These are phyloP conservation scores for Oncopodura yosiiana DNA, from an alignment of 1,140 invertebrate species.

Conservation along the genomic window DNA sequence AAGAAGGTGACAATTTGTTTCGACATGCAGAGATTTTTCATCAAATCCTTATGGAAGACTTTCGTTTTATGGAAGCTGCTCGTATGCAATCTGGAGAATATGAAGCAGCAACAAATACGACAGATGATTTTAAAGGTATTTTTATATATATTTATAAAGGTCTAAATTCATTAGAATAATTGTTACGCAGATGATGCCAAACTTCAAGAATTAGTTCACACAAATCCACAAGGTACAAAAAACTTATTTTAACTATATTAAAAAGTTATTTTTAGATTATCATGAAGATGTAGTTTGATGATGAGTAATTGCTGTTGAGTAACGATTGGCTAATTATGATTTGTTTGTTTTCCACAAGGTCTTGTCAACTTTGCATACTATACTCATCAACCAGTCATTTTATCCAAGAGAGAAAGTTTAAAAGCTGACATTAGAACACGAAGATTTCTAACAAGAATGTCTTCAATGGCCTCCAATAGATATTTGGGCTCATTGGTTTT, in stretches of 20 bases:
- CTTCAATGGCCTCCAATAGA: conserved; percentile 17
- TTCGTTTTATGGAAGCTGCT: conserved; percentile 27
- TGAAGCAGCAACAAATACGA: conserved; percentile 14
- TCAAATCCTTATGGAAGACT: conserved; percentile 27
- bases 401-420: background rate
- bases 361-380: conserved; percentile 25
- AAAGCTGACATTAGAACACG: conserved; percentile 15
- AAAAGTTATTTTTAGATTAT: too few species aligned
- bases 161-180: background rate
- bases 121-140: conserved; percentile 20
- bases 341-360: too few species aligned
- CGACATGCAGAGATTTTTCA: conserved; percentile 14
- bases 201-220: too few species aligned
- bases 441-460: conserved; percentile 24
- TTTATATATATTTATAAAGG: background rate
- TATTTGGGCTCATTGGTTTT: conserved; percentile 27
- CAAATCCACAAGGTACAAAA: too few species aligned
- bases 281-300: too few species aligned
- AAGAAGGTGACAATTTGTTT: too few species aligned
- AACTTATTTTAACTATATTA: too few species aligned
- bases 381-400: background rate
- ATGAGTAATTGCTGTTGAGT: too few species aligned
- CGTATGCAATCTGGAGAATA: conserved; percentile 31
- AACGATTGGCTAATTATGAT: too few species aligned
- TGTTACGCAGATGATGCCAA: conserved; percentile 9